Conservation (phyloP, 2,888 invertebrate genomes). For the Xylocampa areola region DNA sequence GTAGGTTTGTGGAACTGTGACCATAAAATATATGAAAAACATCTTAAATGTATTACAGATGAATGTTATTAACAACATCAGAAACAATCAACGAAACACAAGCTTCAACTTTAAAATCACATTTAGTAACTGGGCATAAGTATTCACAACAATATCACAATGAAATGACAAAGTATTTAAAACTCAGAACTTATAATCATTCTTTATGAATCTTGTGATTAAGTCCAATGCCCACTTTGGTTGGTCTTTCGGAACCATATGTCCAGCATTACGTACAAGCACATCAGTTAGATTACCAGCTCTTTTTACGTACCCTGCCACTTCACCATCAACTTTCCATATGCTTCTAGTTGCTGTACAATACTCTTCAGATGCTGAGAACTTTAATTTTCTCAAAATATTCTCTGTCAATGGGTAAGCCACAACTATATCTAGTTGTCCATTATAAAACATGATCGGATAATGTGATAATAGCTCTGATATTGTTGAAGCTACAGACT, state of each 20-base stretch:
- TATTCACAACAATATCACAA: background rate
- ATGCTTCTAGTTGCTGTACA: constrained; percentile 89
- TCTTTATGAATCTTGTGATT: constrained; percentile 86
- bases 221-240: constrained; percentile 90
- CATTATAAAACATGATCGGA: constrained; percentile 91
- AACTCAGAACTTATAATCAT: constrained; percentile 62
- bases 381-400: constrained; percentile 92
- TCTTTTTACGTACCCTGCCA: constrained; percentile 93
- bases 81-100: too few species aligned
- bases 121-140: background rate
- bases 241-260: constrained; percentile 92
- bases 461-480: constrained; percentile 84
- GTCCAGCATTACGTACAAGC: constrained; percentile 93
- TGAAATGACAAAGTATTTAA: background rate
- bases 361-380: constrained; percentile 91
- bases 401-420: constrained; percentile 89
- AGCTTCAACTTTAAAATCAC: too few species aligned
- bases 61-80: too few species aligned
- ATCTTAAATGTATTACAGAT: too few species aligned
- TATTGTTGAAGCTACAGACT: constrained; percentile 87
- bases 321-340: constrained; percentile 91
- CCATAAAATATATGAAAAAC: too few species aligned
- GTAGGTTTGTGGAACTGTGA: too few species aligned
- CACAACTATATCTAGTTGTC: constrained; percentile 92
- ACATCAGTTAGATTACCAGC: constrained; percentile 93